Conservation (phyloP, 2,888 invertebrate genomes). For the Timema cristinae region DNA sequence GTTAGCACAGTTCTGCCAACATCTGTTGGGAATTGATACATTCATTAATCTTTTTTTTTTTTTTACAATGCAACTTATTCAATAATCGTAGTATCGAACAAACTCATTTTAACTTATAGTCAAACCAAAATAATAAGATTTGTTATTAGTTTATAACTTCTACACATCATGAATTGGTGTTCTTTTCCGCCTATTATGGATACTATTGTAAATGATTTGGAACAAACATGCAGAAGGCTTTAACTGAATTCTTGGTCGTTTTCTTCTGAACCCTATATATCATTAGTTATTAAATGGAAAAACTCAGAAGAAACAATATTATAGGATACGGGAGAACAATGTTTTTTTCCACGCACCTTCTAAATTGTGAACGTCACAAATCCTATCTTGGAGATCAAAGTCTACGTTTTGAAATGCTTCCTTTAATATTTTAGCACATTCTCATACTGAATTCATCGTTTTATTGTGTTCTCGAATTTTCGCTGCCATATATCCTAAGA, state of each 20-base stretch:
- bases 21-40: too few relatives aligned
- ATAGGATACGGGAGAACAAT: background rate
- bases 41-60: background rate
- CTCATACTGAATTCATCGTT: background rate
- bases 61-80: background rate
- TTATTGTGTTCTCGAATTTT: background rate
- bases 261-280: background rate
- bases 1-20: too few relatives aligned
- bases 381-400: background rate
- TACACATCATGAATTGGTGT: background rate
- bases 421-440: background rate
- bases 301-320: background rate
- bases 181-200: background rate
- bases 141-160: background rate
- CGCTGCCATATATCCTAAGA: background rate
- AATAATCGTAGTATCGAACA: background rate
- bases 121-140: background rate
- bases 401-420: background rate
- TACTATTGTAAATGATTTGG: background rate
- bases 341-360: background rate
- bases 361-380: background rate
- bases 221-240: background rate
- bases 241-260: background rate
- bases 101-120: background rate
- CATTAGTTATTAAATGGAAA: background rate